Percentiles rank a stretch among this genome's conserved stretches.
Evolutionary conservation across 2,888 invertebrate species (phyloP).

Genomic region (Andrena flavipes): DNA sequence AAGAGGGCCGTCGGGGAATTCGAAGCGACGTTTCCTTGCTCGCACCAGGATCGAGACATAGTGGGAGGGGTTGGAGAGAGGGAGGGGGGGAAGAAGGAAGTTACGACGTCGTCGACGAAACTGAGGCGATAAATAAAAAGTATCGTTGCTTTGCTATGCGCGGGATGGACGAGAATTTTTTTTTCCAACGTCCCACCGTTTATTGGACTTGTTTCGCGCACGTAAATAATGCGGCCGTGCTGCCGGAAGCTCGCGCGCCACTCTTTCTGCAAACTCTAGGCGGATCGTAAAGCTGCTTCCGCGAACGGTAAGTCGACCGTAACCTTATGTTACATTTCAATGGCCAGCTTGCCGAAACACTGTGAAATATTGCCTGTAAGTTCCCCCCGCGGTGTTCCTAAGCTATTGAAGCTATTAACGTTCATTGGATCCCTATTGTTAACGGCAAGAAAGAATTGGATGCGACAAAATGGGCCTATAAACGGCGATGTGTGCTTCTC

Average conservation of each 20-base stretch:
- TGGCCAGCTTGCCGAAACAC: conserved; percentile 21
- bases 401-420: conserved; percentile 2
- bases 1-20: conserved; percentile 15
- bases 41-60: not conserved
- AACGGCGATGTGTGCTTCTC: not conserved
- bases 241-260: conserved; percentile 74
- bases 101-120: conserved; percentile 52
- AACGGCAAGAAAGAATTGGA: not conserved
- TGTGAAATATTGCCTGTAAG: conserved; percentile 20
- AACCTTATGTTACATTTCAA: conserved; percentile 67
- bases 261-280: conserved; percentile 72
- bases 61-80: not conserved
- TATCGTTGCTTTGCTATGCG: conserved; percentile 61
- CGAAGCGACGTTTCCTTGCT: conserved; percentile 34
- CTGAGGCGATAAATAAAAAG: conserved; percentile 75
- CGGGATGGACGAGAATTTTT: conserved; percentile 59
- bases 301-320: conserved; percentile 69
- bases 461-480: not conserved
- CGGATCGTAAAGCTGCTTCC: conserved; percentile 74
- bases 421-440: conserved; percentile 5
- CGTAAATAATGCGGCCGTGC: conserved; percentile 77
- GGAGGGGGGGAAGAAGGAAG: conserved; percentile 1
- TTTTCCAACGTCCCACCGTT: conserved; percentile 69
- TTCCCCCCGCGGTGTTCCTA: not conserved
- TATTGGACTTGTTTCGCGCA: conserved; percentile 78